Evolutionary conservation across 2,888 invertebrate genomes (phyloP), one percentile per base, ranked within the genome.

Genomic region (Hipparchia sbordonii): DNA sequence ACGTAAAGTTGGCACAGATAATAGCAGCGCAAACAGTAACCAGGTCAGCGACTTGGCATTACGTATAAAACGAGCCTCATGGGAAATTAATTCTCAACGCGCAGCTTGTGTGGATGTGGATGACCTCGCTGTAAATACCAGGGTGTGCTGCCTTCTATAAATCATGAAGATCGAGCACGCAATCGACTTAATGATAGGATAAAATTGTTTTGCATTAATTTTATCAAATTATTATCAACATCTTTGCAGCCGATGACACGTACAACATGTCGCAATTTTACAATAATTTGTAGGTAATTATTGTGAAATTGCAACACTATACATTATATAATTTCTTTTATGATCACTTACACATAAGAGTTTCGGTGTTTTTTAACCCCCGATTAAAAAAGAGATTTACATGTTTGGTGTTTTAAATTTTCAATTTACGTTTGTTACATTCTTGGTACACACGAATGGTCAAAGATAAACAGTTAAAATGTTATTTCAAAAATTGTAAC

Each of bases 1-100:
- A 85, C 83, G 83, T 83, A 80, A 81, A 79, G 81, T 82, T 81
- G 79, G 76, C 79, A 78, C 76, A 76, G 80, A 82, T 82, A 81
- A 82, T 79, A 79, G 76, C 79, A 80, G 77, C 76, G 76, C 78
- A 80, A 82, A 80, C 77, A 79, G 81, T 82, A 87, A 87, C 82
- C 82, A 83, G 85, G 86, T 81, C 83, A 84, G 75, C 75, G 78
- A 79, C 79, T 70, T 65, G 72, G 73, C 71, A 73, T 74, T 78
- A 75, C 74, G 75, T 74, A 73, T 68, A 69, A 72, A 74, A 71
- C 71, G 67, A 72, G 77, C 73, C 77, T 73, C 77, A 75, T 74
- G 79, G 79, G 79, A 81, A 82, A 81, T 82, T 79, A 78, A 79
- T 77, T 79, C 74, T 75, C 74, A 71, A 72, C 76, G 77, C 76